A percentile compares a stretch with the other conserved stretches of the same genome.
These are phyloP conservation scores for Petromus typicus DNA, from an alignment of 2,113 vertebrate genomes.

Conservation along the genomic window DNA sequence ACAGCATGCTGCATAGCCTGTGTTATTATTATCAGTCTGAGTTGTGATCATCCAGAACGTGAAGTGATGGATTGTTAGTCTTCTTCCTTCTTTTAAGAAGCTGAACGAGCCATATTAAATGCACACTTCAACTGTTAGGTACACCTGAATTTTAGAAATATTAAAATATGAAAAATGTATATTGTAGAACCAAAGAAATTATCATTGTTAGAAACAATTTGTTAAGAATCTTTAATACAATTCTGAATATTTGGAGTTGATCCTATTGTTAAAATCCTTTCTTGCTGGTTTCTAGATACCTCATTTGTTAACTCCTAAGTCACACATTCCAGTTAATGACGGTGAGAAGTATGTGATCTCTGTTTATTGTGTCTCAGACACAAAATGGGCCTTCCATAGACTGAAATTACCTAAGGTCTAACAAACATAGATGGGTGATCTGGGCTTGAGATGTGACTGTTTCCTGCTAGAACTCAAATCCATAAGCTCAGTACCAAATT, in stretches of 20 bases:
- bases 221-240: neutral
- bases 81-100: neutral
- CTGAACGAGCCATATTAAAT: neutral
- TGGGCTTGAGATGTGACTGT: neutral
- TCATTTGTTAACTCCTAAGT: slow-evolving; percentile 1
- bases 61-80: neutral
- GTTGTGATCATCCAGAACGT: neutral
- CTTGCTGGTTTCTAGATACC: neutral
- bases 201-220: neutral
- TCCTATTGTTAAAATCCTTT: slow-evolving; percentile 23
- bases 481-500: neutral
- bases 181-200: neutral
- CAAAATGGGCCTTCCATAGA: neutral
- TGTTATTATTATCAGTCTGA: neutral
- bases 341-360: neutral
- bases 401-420: neutral
- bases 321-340: neutral
- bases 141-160: neutral
- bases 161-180: slow-evolving; percentile 29
- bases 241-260: slow-evolving; percentile 21
- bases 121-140: neutral
- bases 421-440: neutral
- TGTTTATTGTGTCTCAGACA: neutral
- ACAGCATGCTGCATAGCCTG: neutral
- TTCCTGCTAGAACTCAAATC: neutral